These are phyloP conservation scores for Tenthredo mesomela DNA, from an alignment of 2,888 invertebrate genomes.

Conservation along the genomic window DNA sequence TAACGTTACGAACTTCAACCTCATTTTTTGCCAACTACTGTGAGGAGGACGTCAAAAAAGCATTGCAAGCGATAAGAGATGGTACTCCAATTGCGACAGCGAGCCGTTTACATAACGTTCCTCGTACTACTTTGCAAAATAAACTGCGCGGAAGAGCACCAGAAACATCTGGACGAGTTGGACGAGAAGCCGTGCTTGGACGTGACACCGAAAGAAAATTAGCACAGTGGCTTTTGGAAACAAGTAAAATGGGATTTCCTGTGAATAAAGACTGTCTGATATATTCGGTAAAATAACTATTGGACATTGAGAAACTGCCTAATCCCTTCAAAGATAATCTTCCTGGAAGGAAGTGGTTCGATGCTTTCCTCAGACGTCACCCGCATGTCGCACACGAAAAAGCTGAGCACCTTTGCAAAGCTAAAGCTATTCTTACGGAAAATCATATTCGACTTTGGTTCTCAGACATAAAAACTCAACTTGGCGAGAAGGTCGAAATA, in stretches of 20 bases:
- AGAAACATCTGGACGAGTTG: slow-evolving; percentile 54
- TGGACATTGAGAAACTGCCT: slow-evolving; percentile 55
- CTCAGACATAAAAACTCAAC: slow-evolving; percentile 53
- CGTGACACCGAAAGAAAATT: slow-evolving; percentile 56
- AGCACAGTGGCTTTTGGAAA: slow-evolving; percentile 58
- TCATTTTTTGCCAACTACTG: not conserved
- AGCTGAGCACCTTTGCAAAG: slow-evolving; percentile 59
- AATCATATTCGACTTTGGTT: slow-evolving; percentile 60
- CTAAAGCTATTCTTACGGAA: slow-evolving; percentile 58
- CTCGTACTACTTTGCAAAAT: not conserved
- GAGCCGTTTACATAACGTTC: not conserved
- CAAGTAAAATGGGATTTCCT: slow-evolving; percentile 60
- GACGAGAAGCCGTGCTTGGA: slow-evolving; percentile 57
- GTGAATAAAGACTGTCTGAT: slow-evolving; percentile 58
- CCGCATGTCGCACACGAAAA: slow-evolving; percentile 57
- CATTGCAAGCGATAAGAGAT: not conserved
- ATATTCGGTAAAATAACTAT: slow-evolving; percentile 59
- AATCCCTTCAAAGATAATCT: slow-evolving; percentile 52
- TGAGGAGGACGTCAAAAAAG: not conserved
- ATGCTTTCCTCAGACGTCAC: slow-evolving; percentile 59
- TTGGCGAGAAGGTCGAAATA: slow-evolving; percentile 56
- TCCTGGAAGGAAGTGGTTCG: slow-evolving; percentile 59
- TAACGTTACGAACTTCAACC: too few species aligned
- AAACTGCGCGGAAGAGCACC: slow-evolving; percentile 7
- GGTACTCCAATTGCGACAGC: not conserved